These are phyloP conservation scores for Xestia xanthographa DNA, from an alignment of 2,888 invertebrate species.

Conservation along the genomic window DNA sequence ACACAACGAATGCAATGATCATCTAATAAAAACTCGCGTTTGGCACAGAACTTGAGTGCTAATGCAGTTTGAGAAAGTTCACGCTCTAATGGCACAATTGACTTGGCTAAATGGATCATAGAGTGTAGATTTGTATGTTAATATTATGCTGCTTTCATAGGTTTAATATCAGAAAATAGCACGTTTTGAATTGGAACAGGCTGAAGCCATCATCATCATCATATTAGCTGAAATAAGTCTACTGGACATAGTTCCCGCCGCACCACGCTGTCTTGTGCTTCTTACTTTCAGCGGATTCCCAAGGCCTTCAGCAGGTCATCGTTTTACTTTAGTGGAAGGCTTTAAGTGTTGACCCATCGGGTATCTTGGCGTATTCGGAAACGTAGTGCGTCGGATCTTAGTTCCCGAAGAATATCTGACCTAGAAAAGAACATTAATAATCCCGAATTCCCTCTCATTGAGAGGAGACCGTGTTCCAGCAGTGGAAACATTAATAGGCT, in stretches of 20 bases:
- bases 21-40: conserved; percentile 29
- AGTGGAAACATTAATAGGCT: too few relatives aligned
- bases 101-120: conserved; percentile 1
- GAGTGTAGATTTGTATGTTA: conserved; percentile 25
- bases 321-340: background rate
- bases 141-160: conserved; percentile 2
- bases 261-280: background rate
- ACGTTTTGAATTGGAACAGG: background rate
- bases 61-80: conserved; percentile 37
- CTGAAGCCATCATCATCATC: background rate
- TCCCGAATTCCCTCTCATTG: too few relatives aligned
- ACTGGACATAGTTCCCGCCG: background rate
- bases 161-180: background rate
- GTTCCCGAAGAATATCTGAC: background rate
- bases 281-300: background rate
- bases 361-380: background rate
- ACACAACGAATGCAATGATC: conserved; percentile 18
- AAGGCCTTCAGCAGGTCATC: background rate
- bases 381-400: background rate
- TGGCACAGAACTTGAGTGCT: conserved; percentile 39
- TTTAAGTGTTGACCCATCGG: background rate
- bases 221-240: background rate
- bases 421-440: background rate
- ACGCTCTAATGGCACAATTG: conserved; percentile 14
- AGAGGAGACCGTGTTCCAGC: too few relatives aligned